A percentile compares a stretch with the other conserved stretches of the same genome.
phyloP scores from a whole-genome alignment of 2,113 vertebrate species.

The Nannospalax galili region DNA sequence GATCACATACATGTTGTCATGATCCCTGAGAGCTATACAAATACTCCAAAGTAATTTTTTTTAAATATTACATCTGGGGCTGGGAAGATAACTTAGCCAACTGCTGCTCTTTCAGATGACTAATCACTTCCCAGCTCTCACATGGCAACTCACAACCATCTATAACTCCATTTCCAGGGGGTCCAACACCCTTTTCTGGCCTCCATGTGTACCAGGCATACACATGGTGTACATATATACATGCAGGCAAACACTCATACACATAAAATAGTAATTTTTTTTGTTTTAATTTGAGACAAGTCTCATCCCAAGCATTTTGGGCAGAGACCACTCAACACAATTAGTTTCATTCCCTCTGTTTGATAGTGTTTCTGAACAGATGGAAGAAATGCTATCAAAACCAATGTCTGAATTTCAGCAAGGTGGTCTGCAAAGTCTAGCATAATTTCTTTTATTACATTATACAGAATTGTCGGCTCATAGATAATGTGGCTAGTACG shows the following conservation, averaged over 20 bases:
- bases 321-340: not conserved
- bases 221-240: too few relatives aligned
- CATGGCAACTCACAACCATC: too few relatives aligned
- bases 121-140: too few relatives aligned
- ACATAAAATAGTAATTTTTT: too few relatives aligned
- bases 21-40: not conserved
- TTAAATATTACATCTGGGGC: too few relatives aligned
- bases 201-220: too few relatives aligned
- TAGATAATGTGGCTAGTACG: not conserved
- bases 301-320: not conserved
- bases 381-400: slow-evolving; percentile 56
- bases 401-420: slow-evolving; percentile 6
- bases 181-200: too few relatives aligned
- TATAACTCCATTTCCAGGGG: too few relatives aligned
- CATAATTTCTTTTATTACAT: not conserved
- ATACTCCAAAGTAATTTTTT: not conserved
- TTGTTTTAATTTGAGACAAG: not conserved
- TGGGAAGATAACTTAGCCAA: too few relatives aligned
- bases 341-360: not conserved
- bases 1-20: not conserved
- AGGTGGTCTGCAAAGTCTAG: not conserved
- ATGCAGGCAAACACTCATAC: too few relatives aligned
- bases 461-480: not conserved
- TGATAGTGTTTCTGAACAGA: slow-evolving; percentile 26
- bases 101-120: too few relatives aligned